Base-by-base conservation (phyloP, 53 echinoderm and acorn worm genomes). In the Pentamera pediparva region DNA sequence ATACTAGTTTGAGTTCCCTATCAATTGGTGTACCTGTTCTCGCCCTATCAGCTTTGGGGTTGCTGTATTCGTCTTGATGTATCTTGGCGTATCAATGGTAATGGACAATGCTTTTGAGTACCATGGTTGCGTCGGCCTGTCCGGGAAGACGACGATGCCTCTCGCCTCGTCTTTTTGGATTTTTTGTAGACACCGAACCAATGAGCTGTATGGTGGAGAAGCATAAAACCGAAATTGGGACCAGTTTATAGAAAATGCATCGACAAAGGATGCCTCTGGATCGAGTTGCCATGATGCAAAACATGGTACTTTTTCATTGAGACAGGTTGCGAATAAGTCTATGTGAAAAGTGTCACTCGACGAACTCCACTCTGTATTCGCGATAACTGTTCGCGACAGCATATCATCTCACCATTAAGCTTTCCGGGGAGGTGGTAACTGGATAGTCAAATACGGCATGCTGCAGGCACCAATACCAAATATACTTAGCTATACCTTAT, bases 261-360 rank as follows among this genome's bases (percentile, higher is more conserved):
- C n/a, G n/a, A n/a, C n/a, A n/a, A n/a, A n/a, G n/a, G n/a, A n/a
- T 54, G 54, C 54, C 22, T 54, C 28, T 18, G 70, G 83, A 39
- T 83, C 83, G 34, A 79, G 88, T 37, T 79, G 59, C 80, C 88
- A 83, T 18, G 88, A 57, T 1, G 83, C 76, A 57, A 83, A 87
- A 13, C 34, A 27, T 18, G 17, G 4, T 27, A 59, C 30, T 27
- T 27, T 25, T 59, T 32, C 17, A 31, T 59, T 59, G 17, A 59
- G 27, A 15, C 60, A 17, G 11, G 60, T 27, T 5, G 37, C 39
- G 21, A 65, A 65, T 17, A 65, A 6, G 31, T 65, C 39, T 65
- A 65, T 27, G 4, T 59, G 3, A 31, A 59, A 59, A 33, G 33
- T 34, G 11, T 32, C 21, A 2, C 31, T 61, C 26, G 29, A 0